Evolutionary conservation across 2,888 invertebrate genomes (phyloP), one percentile per base, ranked within the genome.

Genomic region (Cecidostiba fungosa): DNA sequence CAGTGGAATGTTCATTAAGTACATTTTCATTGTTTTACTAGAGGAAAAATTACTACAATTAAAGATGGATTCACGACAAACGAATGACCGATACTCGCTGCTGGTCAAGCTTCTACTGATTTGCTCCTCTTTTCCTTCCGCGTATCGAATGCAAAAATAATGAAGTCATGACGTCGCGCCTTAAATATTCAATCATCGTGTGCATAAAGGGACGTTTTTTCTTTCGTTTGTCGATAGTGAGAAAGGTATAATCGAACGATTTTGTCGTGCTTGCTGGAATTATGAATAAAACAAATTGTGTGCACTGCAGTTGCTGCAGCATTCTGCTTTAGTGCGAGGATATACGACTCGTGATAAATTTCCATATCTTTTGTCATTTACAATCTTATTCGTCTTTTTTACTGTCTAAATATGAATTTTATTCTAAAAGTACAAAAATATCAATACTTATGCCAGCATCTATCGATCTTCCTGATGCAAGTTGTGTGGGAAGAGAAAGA

Each of bases 271-370:
- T 54, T n/a, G n/a, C 19, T 54, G 4, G 5, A 0, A 19, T n/a
- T n/a, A 54, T 54, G 54, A 54, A 54, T 54, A 54, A 54, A 54
- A n/a, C n/a, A 54, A 54, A 54, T 54, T 54, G 54, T 54, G n/a
- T 54, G 54, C 54, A 54, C 4, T n/a, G 54, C 54, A n/a, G 54
- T 54, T 19, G n/a, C 19, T 10, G n/a, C 3, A 3, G n/a, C 54
- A 6, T n/a, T n/a, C 54, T 5, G n/a, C n/a, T 16, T n/a, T 6
- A 54, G 4, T n/a, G n/a, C n/a, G 54, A 54, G n/a, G n/a, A 19
- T n/a, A 1, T n/a, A 19, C 54, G 3, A n/a, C 50, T 10, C 19
- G 54, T 10, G n/a, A 54, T 54, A 54, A 54, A 6, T 3, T 54
- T 54, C 16, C 6, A 6, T 6, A 54, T 19, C n/a, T 54, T 19